Evolutionary conservation across 2,797 vertebrate species (phyloP), one percentile per base, ranked within the genome.

Genomic region (Peromyscus melanophrys): DNA sequence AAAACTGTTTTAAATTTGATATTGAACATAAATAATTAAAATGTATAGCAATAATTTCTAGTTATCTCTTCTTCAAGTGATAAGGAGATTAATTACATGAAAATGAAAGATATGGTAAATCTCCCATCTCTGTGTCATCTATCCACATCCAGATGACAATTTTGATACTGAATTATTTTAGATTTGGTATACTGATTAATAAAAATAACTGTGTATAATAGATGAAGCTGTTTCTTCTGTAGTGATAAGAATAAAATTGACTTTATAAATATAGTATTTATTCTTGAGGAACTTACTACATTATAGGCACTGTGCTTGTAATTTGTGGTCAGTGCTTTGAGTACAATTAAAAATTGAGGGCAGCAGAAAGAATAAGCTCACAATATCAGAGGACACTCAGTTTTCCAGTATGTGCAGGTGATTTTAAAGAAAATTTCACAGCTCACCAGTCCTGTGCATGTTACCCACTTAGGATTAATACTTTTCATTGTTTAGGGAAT

Each of bases 371-470:
- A 89, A 2, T 57, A 76, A 87, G 21, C 16, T 89, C 6, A 13
- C 12, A 85, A 27, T 31, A 37, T n/a, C 90, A 77, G 19, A 69
- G 76, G 73, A 19, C 23, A 59, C 6, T 73, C 67, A 43, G 9
- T 73, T 90, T 89, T 69, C 71, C 2, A 63, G 34, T 40, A 43
- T 46, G 19, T 73, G 13, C 1, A 46, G 1, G 4, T 93, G 37
- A 81, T 52, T 89, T 95, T 67, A 73, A 85, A 84, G 12, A 49
- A 78, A 59, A 93, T 88, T 82, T 89, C 95, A 91, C 76, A 29
- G 40, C 6, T 86, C 4, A 75, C 4, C 46, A 93, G 89, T 73
- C 75, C 40, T 88, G 1, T 76, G 34, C 85, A 40, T 81, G 52
- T 83, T 29, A n/a, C 55, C n/a, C 21, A 10, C 57, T 46, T 37